Evolutionary conservation across 2,888 invertebrate species (phyloP), one percentile per base, ranked within the genome.

Genomic region (Micropterix aruncella): DNA sequence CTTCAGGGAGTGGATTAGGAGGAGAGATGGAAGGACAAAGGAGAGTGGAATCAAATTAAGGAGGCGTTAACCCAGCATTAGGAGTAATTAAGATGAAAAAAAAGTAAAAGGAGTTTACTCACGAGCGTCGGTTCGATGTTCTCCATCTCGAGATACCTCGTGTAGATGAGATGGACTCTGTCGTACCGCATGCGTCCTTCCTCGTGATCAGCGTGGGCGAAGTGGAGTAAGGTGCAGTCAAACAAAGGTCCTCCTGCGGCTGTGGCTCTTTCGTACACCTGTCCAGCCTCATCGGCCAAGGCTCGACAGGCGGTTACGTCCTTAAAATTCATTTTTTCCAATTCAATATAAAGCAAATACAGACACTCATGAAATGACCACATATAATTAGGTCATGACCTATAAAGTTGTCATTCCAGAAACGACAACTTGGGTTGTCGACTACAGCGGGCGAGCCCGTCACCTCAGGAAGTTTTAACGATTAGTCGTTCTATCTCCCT

Each of bases 191-290:
- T 79, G 36, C 96, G 73, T 39, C 93, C 88, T 70, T 99, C 99
- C 63, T 99, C 97, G 57, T 96, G 99, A 66, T 99, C 99, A 0
- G 97, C 95, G 59, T 95, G 96, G 0, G 97, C 95, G 67, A 99
- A 99, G 63, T 97, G 95, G 16, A 99, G 63, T 41, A 99, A 66
- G 63, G 93, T 89, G 59, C 93, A 96, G 49, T 87, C 87, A 48
- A 88, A 89, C 45, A 99, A 73, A 0, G 95, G 77, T 0, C 91
- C 85, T 44, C 77, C 81, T 2, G 44, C 41, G 47, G 63, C 61
- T 1, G 93, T 94, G 0, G 97, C 96, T 19, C 96, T 74, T 60
- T 99, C 97, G 60, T 93, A 92, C 58, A 99, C 89, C 27, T 85
- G 86, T 1, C 91, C 89, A 16, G 94, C 94, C 60, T 97, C 95